A percentile compares a stretch with the other conserved stretches of the same genome.
phyloP scores from a whole-genome alignment of 2,113 vertebrate species.

The Cyprinus carpio region DNA sequence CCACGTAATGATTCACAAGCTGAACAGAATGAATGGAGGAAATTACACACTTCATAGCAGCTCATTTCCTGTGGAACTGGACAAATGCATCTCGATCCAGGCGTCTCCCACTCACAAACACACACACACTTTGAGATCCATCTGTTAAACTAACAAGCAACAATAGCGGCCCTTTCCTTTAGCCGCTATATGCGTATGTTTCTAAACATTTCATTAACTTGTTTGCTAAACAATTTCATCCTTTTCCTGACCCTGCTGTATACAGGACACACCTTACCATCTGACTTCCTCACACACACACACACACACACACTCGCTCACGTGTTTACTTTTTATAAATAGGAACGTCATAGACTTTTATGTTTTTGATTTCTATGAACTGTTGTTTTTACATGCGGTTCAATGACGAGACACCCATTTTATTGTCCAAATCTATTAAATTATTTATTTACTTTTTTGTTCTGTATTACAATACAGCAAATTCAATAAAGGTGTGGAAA shows the following conservation, averaged over 20 bases:
- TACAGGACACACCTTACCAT: conserved; percentile 47
- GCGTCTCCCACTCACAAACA: conserved; percentile 20
- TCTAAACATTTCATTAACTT: no score
- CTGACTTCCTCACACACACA: conserved; percentile 31
- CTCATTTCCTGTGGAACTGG: conserved; percentile 36
- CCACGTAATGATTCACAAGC: conserved; percentile 11
- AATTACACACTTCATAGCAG: conserved; percentile 37
- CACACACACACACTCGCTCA: neutral
- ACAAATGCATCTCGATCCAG: conserved; percentile 35
- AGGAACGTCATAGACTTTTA: neutral
- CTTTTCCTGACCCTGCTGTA: conserved; percentile 43
- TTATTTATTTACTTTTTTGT: neutral
- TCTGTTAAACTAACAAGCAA: conserved; percentile 12
- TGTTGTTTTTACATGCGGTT: neutral
- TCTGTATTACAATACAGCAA: neutral
- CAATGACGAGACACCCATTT: neutral
- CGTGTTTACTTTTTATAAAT: neutral
- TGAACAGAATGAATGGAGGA: neutral
- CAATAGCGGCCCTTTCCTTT: conserved; percentile 33
- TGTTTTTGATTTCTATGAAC: neutral
- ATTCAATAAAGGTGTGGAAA: neutral
- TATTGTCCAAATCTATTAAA: neutral
- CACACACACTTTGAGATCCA: neutral
- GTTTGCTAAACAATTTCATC: no score
- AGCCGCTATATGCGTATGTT: no score